Conservation (phyloP, 2,888 invertebrate genomes). For the Chalcis sispes region DNA sequence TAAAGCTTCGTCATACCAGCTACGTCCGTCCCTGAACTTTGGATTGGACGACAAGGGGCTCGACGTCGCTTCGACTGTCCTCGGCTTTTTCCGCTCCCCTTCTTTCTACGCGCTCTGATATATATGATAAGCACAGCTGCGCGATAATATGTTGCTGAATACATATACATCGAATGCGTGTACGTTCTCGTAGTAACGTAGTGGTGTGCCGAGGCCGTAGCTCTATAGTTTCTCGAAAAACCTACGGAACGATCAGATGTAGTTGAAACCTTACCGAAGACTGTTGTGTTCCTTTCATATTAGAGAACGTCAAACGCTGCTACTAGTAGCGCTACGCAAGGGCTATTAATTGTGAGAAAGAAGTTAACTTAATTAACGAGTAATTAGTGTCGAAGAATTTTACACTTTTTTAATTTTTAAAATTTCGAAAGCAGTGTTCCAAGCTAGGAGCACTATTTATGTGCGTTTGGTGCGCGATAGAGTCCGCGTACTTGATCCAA, state of each 20-base stretch:
- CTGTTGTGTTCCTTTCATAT: slow-evolving; percentile 5
- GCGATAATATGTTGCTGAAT: not conserved
- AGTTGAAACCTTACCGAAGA: slow-evolving; percentile 21
- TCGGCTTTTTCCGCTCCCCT: slow-evolving; percentile 16
- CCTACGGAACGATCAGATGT: slow-evolving; percentile 35
- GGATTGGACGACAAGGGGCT: slow-evolving; percentile 25
- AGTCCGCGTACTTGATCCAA: slow-evolving; percentile 10
- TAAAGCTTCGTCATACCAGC: not conserved
- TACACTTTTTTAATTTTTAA: not conserved
- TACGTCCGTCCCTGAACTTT: slow-evolving; percentile 45
- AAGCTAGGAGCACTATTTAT: not conserved
- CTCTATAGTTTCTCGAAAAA: slow-evolving; percentile 18
- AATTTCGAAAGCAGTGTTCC: slow-evolving; percentile 10
- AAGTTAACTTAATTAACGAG: not conserved
- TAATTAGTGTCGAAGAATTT: not conserved
- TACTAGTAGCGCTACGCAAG: not conserved
- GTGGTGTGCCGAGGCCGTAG: not conserved
- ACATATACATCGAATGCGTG: not conserved
- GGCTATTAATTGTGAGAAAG: no score
- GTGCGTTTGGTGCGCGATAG: slow-evolving; percentile 23
- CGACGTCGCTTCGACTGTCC: slow-evolving; percentile 27
- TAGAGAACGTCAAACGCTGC: no score
- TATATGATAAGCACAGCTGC: slow-evolving; percentile 19
- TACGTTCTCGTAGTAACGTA: not conserved
- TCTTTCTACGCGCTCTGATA: not conserved